Evolutionary conservation across 2,888 invertebrate species (phyloP).

Genomic region (Perdita meconis): DNA sequence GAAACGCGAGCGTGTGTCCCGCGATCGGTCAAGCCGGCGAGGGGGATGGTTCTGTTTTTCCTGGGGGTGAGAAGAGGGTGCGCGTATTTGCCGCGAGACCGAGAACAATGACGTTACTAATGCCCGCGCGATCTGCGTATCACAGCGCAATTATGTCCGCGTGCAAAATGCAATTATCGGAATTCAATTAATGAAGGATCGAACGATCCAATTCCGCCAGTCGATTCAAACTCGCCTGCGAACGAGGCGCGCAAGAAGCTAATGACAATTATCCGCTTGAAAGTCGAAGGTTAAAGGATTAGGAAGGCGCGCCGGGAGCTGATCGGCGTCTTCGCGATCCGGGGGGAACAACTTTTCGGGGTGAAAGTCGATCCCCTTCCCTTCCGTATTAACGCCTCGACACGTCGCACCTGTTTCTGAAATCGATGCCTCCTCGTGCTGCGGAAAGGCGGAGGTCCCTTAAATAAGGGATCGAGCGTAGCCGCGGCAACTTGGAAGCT

Average conservation of each 20-base stretch:
- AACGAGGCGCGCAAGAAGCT: slow-evolving; percentile 13
- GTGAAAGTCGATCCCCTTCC: slow-evolving; percentile 61
- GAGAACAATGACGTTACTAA: not conserved
- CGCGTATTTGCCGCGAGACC: slow-evolving; percentile 1
- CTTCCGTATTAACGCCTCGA: slow-evolving; percentile 70
- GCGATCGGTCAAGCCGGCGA: not conserved
- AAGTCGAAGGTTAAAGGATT: slow-evolving; percentile 6
- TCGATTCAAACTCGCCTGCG: not conserved
- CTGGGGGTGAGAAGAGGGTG: not conserved
- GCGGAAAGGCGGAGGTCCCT: slow-evolving; percentile 58
- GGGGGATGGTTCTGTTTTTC: slow-evolving; percentile 40
- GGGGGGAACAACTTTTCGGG: slow-evolving; percentile 27
- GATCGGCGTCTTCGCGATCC: slow-evolving; percentile 1
- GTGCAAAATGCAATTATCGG: slow-evolving; percentile 49
- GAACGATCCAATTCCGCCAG: slow-evolving; percentile 11
- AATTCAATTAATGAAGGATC: slow-evolving; percentile 43
- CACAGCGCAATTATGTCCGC: slow-evolving; percentile 40
- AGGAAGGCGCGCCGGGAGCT: not conserved
- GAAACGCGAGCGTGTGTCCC: too few relatives aligned
- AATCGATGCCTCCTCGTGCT: slow-evolving; percentile 73
- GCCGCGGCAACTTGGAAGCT: slow-evolving; percentile 71
- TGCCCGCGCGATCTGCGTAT: slow-evolving; percentile 26
- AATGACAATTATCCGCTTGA: slow-evolving; percentile 17
- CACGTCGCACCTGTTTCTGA: slow-evolving; percentile 74
- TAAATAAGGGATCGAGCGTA: slow-evolving; percentile 67